These are phyloP conservation scores for Sus scrofa DNA, from an alignment of 2,113 vertebrate genomes.

Conservation along the genomic window T2T-Sscrofa CM000828.6:57601501-57602000, in stretches of 20 bases:
- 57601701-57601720: not conserved
- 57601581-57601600: too few relatives aligned
- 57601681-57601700: not conserved
- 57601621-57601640: too few relatives aligned
- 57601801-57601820: not conserved
- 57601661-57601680: too few relatives aligned
- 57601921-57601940: not conserved
- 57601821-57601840: not conserved
- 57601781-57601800: not conserved
- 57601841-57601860: not conserved
- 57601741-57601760: not conserved
- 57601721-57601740: not conserved
- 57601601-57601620: too few relatives aligned
- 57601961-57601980: not conserved
- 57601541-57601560: too few relatives aligned
- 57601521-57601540: too few relatives aligned
- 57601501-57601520: too few relatives aligned
- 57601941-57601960: not conserved
- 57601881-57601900: not conserved
- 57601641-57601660: too few relatives aligned
- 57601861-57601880: not conserved
- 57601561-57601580: too few relatives aligned
- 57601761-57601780: not conserved
- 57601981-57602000: slow-evolving; percentile 4
- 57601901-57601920: not conserved